phyloP scores from a whole-genome alignment of 92 coral and sea anemone species.

The Heliopora coerulea region DNA sequence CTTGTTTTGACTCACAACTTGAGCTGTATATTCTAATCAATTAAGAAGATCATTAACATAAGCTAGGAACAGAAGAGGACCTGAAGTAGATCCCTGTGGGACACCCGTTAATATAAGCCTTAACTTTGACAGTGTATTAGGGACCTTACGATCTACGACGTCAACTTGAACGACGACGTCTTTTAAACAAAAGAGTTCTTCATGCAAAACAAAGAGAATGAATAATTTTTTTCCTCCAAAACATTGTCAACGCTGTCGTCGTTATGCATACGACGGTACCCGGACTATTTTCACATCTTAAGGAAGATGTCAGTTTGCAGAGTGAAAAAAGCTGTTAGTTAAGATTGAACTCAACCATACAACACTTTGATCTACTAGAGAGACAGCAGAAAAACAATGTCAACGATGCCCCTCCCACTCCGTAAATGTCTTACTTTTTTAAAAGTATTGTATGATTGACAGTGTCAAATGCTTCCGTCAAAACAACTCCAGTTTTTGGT shows the following conservation, averaged over 20 bases:
- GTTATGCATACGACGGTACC: too few relatives aligned
- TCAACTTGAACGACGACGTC: too few relatives aligned
- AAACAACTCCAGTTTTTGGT: too few relatives aligned
- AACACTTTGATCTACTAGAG: background rate
- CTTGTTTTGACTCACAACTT: too few relatives aligned
- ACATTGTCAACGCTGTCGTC: too few relatives aligned
- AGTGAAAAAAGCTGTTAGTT: too few relatives aligned
- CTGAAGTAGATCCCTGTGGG: background rate
- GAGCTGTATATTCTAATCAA: background rate
- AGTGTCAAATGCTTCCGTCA: background rate
- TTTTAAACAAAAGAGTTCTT: too few relatives aligned
- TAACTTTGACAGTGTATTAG: background rate
- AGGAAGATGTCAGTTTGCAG: too few relatives aligned
- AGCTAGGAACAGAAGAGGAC: background rate
- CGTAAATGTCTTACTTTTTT: background rate
- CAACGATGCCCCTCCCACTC: background rate
- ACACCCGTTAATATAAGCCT: background rate
- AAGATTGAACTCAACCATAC: background rate
- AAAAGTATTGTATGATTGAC: background rate
- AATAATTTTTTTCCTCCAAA: too few relatives aligned
- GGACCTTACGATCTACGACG: too few relatives aligned
- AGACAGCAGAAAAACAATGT: background rate
- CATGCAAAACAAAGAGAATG: too few relatives aligned
- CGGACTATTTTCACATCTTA: too few relatives aligned
- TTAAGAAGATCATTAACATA: background rate